Evolutionary conservation across 1,140 invertebrate species (phyloP).

Genomic region (Chrysomallon squamiferum): DNA sequence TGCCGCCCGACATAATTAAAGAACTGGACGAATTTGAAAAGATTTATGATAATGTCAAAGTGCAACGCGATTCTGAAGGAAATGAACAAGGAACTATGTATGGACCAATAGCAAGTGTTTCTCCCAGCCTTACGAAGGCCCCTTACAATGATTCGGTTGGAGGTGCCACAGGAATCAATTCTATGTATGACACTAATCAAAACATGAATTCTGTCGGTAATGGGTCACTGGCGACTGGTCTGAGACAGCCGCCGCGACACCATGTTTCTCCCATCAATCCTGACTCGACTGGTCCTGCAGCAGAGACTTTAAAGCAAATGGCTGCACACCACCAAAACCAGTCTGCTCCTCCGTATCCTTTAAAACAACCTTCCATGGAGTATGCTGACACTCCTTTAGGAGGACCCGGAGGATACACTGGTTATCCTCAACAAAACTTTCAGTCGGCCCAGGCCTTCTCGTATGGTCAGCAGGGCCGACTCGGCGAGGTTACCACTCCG

Average conservation of each 20-base stretch:
- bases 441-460: background rate
- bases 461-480: background rate
- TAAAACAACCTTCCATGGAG: slow-evolving; percentile 16
- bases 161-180: background rate
- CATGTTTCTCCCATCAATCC: slow-evolving; percentile 17
- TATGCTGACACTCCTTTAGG: slow-evolving; percentile 18
- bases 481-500: background rate
- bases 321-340: slow-evolving; percentile 95
- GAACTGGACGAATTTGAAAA: slow-evolving; percentile 72
- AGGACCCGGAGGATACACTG: background rate
- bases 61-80: slow-evolving; percentile 38
- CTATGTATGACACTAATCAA: slow-evolving; percentile 4
- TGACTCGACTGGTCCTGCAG: slow-evolving; percentile 74
- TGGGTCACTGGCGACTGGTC: slow-evolving; percentile 18
- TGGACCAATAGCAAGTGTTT: slow-evolving; percentile 35
- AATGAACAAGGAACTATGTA: slow-evolving; percentile 39
- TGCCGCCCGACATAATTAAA: slow-evolving; percentile 81
- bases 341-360: slow-evolving; percentile 61
- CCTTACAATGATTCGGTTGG: slow-evolving; percentile 6
- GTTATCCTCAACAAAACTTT: slow-evolving; percentile 19
- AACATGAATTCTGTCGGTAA: background rate
- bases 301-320: slow-evolving; percentile 94
- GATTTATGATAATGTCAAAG: slow-evolving; percentile 43
- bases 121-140: slow-evolving; percentile 39
- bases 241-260: background rate